Evolutionary conservation across 1,140 invertebrate species (phyloP).

Genomic region (Sarcophaga bullata): DNA sequence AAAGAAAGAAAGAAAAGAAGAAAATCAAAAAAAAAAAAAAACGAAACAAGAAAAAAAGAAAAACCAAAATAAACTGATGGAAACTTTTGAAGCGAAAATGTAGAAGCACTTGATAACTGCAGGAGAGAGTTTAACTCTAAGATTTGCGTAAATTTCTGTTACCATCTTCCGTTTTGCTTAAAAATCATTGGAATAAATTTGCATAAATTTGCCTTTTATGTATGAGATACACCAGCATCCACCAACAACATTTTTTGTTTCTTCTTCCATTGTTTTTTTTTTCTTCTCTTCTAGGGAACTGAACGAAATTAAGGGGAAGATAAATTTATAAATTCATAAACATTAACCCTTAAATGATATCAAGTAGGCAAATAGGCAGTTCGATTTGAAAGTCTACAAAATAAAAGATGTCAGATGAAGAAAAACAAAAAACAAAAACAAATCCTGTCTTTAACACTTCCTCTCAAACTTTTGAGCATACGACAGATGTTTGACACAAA

Average conservation of each 20-base stretch:
- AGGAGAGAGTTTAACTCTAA: background rate
- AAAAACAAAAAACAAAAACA: background rate
- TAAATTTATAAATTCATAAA: conserved; percentile 17
- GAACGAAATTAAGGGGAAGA: background rate
- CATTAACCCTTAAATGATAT: background rate
- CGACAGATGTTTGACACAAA: background rate
- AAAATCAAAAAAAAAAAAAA: background rate
- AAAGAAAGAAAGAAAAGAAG: background rate
- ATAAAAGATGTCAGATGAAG: background rate
- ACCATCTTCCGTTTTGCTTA: background rate
- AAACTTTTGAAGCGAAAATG: background rate
- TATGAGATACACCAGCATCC: background rate
- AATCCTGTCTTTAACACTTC: background rate
- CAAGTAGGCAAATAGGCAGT: background rate
- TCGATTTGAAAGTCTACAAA: no score
- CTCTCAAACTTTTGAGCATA: background rate
- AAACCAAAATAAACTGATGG: background rate
- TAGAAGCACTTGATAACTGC: background rate
- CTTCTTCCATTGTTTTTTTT: no score
- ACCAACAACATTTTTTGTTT: no score
- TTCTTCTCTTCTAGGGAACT: background rate
- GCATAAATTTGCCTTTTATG: background rate
- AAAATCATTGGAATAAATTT: conserved; percentile 6
- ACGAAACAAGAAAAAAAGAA: background rate
- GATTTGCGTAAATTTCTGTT: background rate